Conservation (phyloP, 2,113 vertebrate genomes). For the Saguinus midas region DNA sequence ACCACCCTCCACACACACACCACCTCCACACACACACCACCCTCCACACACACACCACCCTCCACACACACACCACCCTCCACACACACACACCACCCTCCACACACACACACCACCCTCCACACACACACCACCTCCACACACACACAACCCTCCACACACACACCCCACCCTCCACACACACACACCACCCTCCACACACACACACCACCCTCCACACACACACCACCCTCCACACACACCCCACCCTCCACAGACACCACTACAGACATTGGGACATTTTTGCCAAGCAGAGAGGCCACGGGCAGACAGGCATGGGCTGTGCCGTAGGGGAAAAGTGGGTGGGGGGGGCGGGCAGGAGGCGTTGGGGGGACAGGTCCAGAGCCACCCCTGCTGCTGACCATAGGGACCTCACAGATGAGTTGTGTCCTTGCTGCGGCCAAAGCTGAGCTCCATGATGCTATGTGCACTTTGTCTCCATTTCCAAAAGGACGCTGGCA, state of each 20-base stretch:
- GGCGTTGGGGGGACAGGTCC: background rate
- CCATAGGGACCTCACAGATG: background rate
- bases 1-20: no score
- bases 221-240: fast-evolving
- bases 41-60: no score
- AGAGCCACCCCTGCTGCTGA: background rate
- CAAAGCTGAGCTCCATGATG: background rate
- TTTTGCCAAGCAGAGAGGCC: background rate
- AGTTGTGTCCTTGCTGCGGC: background rate
- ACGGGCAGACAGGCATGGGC: background rate
- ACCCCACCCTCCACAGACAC: background rate
- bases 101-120: background rate
- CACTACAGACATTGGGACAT: fast-evolving
- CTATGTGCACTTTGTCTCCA: background rate
- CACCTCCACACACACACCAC: no score
- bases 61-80: no score
- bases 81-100: background rate
- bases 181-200: fast-evolving
- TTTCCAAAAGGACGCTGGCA: background rate
- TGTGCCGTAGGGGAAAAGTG: background rate
- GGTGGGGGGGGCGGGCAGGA: no score
- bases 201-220: background rate
- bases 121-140: background rate
- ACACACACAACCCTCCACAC: background rate
- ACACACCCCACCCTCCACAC: background rate